Base-by-base conservation (phyloP, 2,888 invertebrate genomes). In the Malthinus seriepunctatus region DNA sequence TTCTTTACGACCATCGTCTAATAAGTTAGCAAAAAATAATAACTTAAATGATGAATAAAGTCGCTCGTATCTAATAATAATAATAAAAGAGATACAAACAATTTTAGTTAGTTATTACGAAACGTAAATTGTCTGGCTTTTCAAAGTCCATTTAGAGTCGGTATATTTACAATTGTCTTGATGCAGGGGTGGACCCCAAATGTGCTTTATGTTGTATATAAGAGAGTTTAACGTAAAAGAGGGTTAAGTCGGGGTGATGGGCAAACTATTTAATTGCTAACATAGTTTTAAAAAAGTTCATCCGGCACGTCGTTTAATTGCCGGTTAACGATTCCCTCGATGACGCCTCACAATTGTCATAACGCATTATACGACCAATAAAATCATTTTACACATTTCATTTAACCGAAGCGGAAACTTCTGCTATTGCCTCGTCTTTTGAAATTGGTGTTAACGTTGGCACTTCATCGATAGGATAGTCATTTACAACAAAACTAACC, bases 241-340 rank as follows among this genome's bases (percentile, higher is more conserved):
- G 67, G 63, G 68, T 58, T 42, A 42, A 42, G 67, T 53, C 61
- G 55, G 55, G 59, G 67, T 67, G 64, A 63, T 61, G 51, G 35
- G 55, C 53, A 52, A 56, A 54, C 59, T 52, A 53, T 57, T 58
- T 60, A 61, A 61, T 61, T 61, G 60, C 56, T 23, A 14, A 45
- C 46, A 32, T 53, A 52, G 51, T 59, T 52, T 32, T 56, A 61
- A 59, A 73, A 74, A 73, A 73, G 66, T 71, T 69, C 73, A 74
- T 74, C 71, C 73, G 71, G 73, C 73, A 68, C 69, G 67, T 75
- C 74, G 74, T 76, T 77, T 77, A 76, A 76, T 76, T 76, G 76
- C 73, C 74, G 74, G 73, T 74, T 76, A 76, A 77, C 76, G 74
- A 72, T 75, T 74, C 77, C 74, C 76, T 65, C 63, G 74, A 70